Evolutionary conservation across 2,888 invertebrate genomes (phyloP), one percentile per base, ranked within the genome.

Genomic region (Drosophila melanosoma): DNA sequence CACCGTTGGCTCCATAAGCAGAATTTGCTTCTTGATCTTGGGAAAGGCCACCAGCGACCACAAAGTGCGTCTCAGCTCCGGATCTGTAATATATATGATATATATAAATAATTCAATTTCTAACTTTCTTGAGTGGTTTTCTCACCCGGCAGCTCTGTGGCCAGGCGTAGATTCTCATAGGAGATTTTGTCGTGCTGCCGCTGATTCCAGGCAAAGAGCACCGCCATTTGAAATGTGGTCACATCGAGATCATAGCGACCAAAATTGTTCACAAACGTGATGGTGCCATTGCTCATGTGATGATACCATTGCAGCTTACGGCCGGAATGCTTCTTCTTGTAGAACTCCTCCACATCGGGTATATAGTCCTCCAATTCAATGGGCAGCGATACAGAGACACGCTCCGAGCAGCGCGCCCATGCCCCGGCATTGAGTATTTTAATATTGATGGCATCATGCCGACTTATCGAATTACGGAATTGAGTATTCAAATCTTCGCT

Each of bases 201-300:
- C 92, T 99, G 98, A 94, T 99, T 99, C 99, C 99, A 99, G 20
- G 99, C 98, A 94, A 99, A 99, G 51, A 99, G 94, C 20, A 99
- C 99, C 45, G 99, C 99, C 99, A 99, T 99, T 95, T 99, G 99
- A 94, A 99, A 99, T 33, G 99, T 99, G 17, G 99, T 99, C 8
- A 99, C 99, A 92, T 99, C 99, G 87, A 99, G 94, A 94, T 99
- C 99, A 94, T 97, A 99, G 84, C 97, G 96, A 1, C 99, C 99
- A 63, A 97, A 96, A 82, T 96, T 95, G 93, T 98, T 99, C 0
- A 96, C 95, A 94, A 99, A 99, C 32, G 98, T 98, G 85, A 99
- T 98, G 73, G 99, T 99, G 84, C 99, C 99, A 94, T 99, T 99
- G 80, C 99, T 99, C 99, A 99, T 99, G 91, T 99, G 99, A 94